Base-by-base conservation (phyloP, 2,113 vertebrate species). In the Podocnemis expansa region DNA sequence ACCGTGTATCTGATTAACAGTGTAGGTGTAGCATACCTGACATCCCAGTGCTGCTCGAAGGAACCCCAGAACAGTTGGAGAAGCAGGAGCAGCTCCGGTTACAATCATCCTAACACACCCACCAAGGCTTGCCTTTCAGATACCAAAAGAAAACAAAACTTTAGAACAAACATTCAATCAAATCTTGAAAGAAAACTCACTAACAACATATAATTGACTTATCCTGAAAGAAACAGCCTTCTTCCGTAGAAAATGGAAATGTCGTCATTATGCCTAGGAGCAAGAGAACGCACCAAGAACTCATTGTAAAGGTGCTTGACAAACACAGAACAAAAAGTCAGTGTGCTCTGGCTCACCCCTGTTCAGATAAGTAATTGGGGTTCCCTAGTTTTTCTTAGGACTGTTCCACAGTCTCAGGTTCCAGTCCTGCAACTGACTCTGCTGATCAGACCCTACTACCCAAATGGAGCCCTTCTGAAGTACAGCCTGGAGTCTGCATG, bases 51-150 rank as follows among this genome's bases (percentile, higher is more conserved):
- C 99, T 0, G 99, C 99, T 12, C 99, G 98, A 83, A 99, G 98
- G 96, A 99, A 99, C 85, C 99, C 98, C 95, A 99, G 98, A 47
- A 99, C 99, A 0, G 97, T 96, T 0, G 99, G 99, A 13, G 99
- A 99, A 0, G 99, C 99, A 0, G 99, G 99, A 55, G 99, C 99
- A 10, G 99, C 99, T 12, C 99, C 99, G 0, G 99, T 99, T 27
- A 99, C 99, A 8, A 99, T 99, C 99, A 99, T 99, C 81, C 99
- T 98, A 81, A 99, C 97, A 24, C 98, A 97, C 0, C 99, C 99
- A 0, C 99, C 99, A 2, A 99, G 98, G 84, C 98, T 99, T 34
- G 98, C 99, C 99, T 99, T 97, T 70, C 27, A 25, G 31, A 91
- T 0, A 78, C 82, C 25, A 55, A 16, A 13, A 82, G 70, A 6